Conservation (phyloP, 2,888 invertebrate species). For the Pyralis farinalis region DNA sequence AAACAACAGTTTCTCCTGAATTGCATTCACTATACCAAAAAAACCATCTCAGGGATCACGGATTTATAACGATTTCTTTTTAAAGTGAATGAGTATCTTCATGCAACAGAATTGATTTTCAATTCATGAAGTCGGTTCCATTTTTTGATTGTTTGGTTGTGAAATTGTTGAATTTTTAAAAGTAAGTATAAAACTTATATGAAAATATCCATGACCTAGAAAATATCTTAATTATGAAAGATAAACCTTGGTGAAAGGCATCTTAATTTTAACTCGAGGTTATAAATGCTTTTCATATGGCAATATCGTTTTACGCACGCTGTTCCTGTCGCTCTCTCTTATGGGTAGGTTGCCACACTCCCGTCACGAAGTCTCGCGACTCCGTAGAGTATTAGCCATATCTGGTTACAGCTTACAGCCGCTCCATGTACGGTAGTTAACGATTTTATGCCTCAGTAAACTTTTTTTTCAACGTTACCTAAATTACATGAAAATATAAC, state of each 20-base stretch:
- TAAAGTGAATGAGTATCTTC: too few species aligned
- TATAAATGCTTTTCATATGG: not conserved
- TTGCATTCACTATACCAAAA: too few species aligned
- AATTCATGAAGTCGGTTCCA: too few species aligned
- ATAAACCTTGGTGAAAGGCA: not conserved
- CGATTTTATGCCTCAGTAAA: not conserved
- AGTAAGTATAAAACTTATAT: too few species aligned
- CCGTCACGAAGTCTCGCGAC: slow-evolving; percentile 1
- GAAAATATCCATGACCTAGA: not conserved
- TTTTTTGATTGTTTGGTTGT: too few species aligned
- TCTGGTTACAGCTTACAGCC: slow-evolving; percentile 7
- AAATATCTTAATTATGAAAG: not conserved
- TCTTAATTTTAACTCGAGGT: not conserved
- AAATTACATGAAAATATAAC: too few species aligned
- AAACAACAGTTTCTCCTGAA: too few species aligned
- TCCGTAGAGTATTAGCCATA: not conserved
- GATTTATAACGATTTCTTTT: too few species aligned
- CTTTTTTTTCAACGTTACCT: too few species aligned
- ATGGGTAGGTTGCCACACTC: not conserved
- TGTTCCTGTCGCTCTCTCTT: not conserved
- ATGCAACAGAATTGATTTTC: too few species aligned
- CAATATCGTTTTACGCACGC: not conserved
- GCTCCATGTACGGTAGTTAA: not conserved
- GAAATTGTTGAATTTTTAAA: too few species aligned
- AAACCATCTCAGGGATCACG: too few species aligned